Percentiles rank a stretch among this genome's conserved stretches.
Conservation (phyloP, 2,888 invertebrate genomes). For the Tetranychus truncatus region DNA sequence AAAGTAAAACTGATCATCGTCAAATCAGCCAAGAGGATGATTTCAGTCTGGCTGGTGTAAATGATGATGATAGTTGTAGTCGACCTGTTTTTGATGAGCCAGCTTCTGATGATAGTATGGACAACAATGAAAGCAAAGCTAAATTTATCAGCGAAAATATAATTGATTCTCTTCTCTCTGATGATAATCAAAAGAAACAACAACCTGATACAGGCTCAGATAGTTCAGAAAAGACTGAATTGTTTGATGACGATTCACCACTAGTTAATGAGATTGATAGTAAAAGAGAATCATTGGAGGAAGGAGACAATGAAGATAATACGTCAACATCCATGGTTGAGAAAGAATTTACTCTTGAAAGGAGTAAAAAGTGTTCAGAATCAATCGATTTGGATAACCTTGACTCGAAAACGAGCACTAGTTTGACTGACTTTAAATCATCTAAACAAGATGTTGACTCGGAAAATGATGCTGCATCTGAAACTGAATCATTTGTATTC, state of each 20-base stretch:
- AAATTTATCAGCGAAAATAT: not conserved
- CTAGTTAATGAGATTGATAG: not conserved
- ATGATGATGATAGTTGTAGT: not conserved
- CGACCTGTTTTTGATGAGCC: constrained; percentile 5
- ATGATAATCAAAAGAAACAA: not conserved
- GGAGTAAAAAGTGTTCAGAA: not conserved
- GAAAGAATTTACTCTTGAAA: not conserved
- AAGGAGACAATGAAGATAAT: constrained; percentile 1
- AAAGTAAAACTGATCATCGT: not conserved
- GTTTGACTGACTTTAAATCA: not conserved
- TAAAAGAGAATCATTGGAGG: not conserved
- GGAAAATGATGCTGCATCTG: not conserved
- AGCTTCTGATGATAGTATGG: not conserved
- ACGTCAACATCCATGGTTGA: not conserved
- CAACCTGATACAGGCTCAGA: not conserved
- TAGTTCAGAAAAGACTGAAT: constrained; percentile 6
- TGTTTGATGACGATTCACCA: constrained; percentile 9
- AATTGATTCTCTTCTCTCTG: not conserved
- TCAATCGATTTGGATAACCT: not conserved
- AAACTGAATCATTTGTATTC: not conserved
- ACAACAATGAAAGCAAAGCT: not conserved
- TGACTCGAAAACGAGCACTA: not conserved
- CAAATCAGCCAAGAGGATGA: not conserved
- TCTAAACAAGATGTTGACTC: not conserved
- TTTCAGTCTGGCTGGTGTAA: not conserved